Evolutionary conservation across 2,888 invertebrate genomes (phyloP).

Genomic region (Rhingia rostrata): DNA sequence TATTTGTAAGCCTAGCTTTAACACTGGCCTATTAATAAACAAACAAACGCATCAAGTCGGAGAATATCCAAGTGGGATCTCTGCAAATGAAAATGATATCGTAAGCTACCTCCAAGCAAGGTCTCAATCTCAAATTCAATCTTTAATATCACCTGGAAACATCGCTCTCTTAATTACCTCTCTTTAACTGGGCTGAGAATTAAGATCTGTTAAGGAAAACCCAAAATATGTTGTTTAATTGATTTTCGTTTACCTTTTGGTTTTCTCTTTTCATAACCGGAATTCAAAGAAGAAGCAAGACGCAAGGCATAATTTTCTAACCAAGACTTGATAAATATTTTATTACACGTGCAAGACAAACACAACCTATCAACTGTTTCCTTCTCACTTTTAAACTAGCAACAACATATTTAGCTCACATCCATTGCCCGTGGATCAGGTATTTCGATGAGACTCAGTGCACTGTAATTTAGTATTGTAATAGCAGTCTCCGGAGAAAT

Average conservation of each 20-base stretch:
- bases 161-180: slow-evolving; percentile 30
- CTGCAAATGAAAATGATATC: slow-evolving; percentile 5
- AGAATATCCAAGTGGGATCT: slow-evolving; percentile 2
- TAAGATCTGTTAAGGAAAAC: neutral
- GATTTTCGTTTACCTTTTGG: slow-evolving; percentile 17
- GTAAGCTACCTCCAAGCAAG: slow-evolving; percentile 11
- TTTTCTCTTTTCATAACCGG: slow-evolving; percentile 69
- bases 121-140: slow-evolving; percentile 6
- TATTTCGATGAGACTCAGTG: slow-evolving; percentile 61
- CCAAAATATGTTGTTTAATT: neutral
- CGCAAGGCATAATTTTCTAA: slow-evolving; percentile 57
- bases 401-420: slow-evolving; percentile 69
- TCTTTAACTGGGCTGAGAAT: slow-evolving; percentile 17
- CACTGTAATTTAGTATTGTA: slow-evolving; percentile 66
- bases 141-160: neutral
- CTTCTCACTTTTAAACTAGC: slow-evolving; percentile 51
- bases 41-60: too few relatives aligned
- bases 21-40: neutral
- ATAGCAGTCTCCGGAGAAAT: slow-evolving; percentile 73
- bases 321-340: slow-evolving; percentile 57
- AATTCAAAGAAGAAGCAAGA: slow-evolving; percentile 58
- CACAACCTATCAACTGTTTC: slow-evolving; percentile 66
- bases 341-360: slow-evolving; percentile 53
- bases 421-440: slow-evolving; percentile 68
- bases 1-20: neutral